Base-by-base conservation (phyloP, 1,140 invertebrate genomes). In the Metaphire vulgaris region DNA sequence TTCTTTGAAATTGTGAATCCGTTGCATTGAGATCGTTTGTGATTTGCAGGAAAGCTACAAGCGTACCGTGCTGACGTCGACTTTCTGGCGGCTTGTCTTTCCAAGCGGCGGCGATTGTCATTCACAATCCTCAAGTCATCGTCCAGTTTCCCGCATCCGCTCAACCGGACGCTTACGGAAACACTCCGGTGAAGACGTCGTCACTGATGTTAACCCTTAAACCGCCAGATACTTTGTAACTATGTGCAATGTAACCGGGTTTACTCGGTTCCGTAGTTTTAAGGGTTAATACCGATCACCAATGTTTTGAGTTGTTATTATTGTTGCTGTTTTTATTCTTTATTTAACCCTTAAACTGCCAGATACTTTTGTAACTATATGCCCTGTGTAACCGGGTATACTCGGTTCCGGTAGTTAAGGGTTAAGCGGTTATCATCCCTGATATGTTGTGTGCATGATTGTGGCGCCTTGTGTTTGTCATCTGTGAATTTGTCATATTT, bases 101-200 rank as follows among this genome's bases (percentile, higher is more conserved):
- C 89, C 89, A 16, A 91, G 90, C 81, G 92, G 91, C 2, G 95
- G 89, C 91, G 65, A 91, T 98, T 30, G 89, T 96, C 68, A 91
- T 98, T 84, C 93, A 96, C 84, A 93, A 91, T 76, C 88, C 92
- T 0, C 91, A 89, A 67, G 90, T 92, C 0, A 92, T 97, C 80
- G 91, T 93, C 29, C 92, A 97, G 83, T 94, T 92, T 83, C 84
- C 82, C 76, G 34, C 87, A 82, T 80, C 84, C 6, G 82, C 85
- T 29, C 80, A 82, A 84, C 89, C 33, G 2, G 93, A 96, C 83
- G 89, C 91, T 1, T 96, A 92, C 91, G 90, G 90, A 29, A 90
- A 89, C 76, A 88, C 88, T 33, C 88, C 90, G 77, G 92, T 93
- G 86, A 88, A n/a, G n/a, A n/a, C n/a, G n/a, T n/a, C n/a, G n/a